phyloP scores from a whole-genome alignment of 2,113 vertebrate genomes.

The Merops nubicus region DNA sequence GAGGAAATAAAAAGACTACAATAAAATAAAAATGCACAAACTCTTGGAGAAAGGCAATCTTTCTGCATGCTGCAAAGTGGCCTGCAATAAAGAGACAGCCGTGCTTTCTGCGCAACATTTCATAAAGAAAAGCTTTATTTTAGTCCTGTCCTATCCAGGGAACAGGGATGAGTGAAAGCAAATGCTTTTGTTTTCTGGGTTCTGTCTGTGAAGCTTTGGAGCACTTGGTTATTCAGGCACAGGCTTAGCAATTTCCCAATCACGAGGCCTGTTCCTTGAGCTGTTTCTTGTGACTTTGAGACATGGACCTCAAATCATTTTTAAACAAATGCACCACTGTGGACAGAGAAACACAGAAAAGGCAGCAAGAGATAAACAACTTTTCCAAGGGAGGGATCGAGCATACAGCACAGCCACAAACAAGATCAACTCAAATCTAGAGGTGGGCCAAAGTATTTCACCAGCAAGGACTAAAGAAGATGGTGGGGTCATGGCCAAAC shows the following conservation, averaged over 20 bases:
- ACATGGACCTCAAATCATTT: slow-evolving; percentile 11
- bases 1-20: slow-evolving; percentile 49
- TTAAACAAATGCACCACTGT: not conserved
- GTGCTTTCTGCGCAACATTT: not conserved
- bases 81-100: slow-evolving; percentile 28
- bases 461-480: not conserved
- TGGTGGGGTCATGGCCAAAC: not conserved
- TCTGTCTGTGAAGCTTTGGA: slow-evolving; percentile 1
- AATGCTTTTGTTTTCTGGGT: slow-evolving; percentile 23
- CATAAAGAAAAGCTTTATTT: slow-evolving; percentile 29
- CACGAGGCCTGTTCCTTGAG: slow-evolving; percentile 16
- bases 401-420: not conserved
- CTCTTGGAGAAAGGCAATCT: slow-evolving; percentile 31
- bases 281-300: slow-evolving; percentile 28
- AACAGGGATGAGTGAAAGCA: not conserved
- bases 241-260: slow-evolving; percentile 16
- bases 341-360: not conserved
- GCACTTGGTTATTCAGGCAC: not conserved
- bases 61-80: slow-evolving; percentile 21
- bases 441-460: not conserved
- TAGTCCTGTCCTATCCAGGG: slow-evolving; percentile 7
- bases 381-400: not conserved
- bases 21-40: slow-evolving; percentile 57
- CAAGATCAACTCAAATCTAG: not conserved
- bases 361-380: not conserved